These are phyloP conservation scores for Ophion obscuratus DNA, from an alignment of 2,888 invertebrate species.

Conservation along the genomic window DNA sequence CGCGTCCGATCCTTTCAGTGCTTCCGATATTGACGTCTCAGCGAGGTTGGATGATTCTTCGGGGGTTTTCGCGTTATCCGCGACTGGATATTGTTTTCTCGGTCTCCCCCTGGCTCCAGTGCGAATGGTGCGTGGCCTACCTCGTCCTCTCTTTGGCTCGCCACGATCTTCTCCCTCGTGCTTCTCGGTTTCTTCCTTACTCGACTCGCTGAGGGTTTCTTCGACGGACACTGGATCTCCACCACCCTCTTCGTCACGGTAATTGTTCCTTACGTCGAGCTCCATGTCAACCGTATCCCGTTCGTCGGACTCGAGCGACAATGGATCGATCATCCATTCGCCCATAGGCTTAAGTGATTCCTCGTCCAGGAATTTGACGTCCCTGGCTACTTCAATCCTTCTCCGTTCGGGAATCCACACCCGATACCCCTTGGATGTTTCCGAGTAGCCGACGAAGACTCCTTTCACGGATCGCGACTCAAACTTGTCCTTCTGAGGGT, in stretches of 20 bases:
- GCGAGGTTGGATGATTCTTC: background rate
- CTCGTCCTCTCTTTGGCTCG: background rate
- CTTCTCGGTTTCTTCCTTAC: background rate
- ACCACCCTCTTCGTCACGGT: background rate
- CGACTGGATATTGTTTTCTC: slow-evolving; percentile 26
- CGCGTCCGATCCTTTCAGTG: slow-evolving; percentile 10
- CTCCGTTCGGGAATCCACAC: background rate
- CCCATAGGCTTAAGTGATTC: background rate
- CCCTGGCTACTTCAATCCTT: background rate
- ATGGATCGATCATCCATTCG: background rate
- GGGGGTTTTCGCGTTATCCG: background rate
- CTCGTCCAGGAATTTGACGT: slow-evolving; percentile 1
- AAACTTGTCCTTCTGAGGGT: background rate
- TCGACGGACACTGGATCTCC: too few species aligned
- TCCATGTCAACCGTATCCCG: background rate
- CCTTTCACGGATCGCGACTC: background rate
- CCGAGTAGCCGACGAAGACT: background rate
- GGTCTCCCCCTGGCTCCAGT: slow-evolving; percentile 45
- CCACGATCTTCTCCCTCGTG: background rate
- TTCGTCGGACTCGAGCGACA: background rate
- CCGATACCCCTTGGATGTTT: too few species aligned
- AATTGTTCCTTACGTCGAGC: background rate
- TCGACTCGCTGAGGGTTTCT: background rate
- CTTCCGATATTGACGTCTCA: slow-evolving; percentile 36
- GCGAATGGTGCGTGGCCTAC: background rate